Conservation (phyloP, 2,888 invertebrate genomes). For the Vesta saturnalis region DNA sequence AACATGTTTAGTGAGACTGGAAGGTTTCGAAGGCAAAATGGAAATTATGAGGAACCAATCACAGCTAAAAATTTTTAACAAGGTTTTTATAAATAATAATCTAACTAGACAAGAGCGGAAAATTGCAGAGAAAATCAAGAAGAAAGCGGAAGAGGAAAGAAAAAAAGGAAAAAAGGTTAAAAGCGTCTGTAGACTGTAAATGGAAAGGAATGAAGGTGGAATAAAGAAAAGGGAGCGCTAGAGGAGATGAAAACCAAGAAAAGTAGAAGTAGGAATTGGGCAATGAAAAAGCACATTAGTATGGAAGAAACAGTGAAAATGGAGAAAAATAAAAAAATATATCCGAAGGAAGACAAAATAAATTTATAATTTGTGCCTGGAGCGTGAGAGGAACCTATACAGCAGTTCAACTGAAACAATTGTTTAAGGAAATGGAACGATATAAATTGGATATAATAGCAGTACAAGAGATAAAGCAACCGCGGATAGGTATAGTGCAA, state of each 20-base stretch:
- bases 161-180: background rate
- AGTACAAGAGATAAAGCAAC: conserved; percentile 16
- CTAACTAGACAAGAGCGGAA: conserved; percentile 5
- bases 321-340: background rate
- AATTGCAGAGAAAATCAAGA: background rate
- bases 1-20: background rate
- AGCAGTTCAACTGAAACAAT: background rate
- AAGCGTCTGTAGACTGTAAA: background rate
- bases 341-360: background rate
- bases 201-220: background rate
- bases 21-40: conserved; percentile 5
- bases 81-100: background rate
- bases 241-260: background rate
- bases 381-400: too few species aligned
- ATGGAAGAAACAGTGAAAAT: background rate
- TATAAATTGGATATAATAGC: conserved; percentile 1
- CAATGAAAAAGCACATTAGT: background rate
- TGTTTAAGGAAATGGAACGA: background rate
- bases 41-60: background rate
- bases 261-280: background rate
- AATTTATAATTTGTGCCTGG: background rate
- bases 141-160: conserved; percentile 1
- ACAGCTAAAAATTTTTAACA: background rate
- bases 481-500: background rate
- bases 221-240: background rate